A percentile compares a stretch with the other conserved stretches of the same genome.
Evolutionary conservation across 2,888 invertebrate genomes (phyloP).

Genomic region (Digitonthophagus gazella): DNA sequence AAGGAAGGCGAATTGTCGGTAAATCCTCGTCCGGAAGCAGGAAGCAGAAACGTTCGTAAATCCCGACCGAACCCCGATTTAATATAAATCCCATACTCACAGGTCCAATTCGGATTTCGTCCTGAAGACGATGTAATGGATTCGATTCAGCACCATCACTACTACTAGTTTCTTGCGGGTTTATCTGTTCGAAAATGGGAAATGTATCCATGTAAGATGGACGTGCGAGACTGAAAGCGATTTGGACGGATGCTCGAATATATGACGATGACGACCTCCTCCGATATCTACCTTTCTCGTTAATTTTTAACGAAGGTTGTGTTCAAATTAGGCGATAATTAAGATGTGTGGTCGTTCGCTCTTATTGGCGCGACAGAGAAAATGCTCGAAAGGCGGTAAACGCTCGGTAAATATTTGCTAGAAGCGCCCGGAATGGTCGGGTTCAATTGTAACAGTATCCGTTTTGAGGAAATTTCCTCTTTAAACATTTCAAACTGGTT

Average conservation of each 20-base stretch:
- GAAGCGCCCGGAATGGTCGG: not conserved
- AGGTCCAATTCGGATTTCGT: slow-evolving; percentile 13
- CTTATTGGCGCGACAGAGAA: not conserved
- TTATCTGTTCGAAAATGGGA: no score
- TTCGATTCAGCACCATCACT: slow-evolving; percentile 13
- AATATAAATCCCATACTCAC: slow-evolving; percentile 7
- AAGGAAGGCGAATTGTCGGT: not conserved
- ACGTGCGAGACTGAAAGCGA: not conserved
- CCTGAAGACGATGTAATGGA: slow-evolving; percentile 8
- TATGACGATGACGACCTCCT: not conserved
- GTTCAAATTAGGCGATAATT: slow-evolving; percentile 10
- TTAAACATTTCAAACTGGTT: no score
- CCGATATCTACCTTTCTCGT: not conserved
- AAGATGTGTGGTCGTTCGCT: not conserved
- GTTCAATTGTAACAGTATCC: not conserved
- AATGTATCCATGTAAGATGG: slow-evolving; percentile 5
- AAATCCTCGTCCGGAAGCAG: not conserved
- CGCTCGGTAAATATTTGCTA: not conserved
- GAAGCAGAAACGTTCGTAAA: not conserved
- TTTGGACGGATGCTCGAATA: not conserved
- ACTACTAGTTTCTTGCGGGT: not conserved
- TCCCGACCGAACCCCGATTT: not conserved
- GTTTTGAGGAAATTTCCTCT: not conserved
- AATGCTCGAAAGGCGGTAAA: not conserved
- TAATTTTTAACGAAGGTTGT: slow-evolving; percentile 15